phyloP scores from a whole-genome alignment of 2,888 invertebrate genomes.

The Leptura quadrifasciata region DNA sequence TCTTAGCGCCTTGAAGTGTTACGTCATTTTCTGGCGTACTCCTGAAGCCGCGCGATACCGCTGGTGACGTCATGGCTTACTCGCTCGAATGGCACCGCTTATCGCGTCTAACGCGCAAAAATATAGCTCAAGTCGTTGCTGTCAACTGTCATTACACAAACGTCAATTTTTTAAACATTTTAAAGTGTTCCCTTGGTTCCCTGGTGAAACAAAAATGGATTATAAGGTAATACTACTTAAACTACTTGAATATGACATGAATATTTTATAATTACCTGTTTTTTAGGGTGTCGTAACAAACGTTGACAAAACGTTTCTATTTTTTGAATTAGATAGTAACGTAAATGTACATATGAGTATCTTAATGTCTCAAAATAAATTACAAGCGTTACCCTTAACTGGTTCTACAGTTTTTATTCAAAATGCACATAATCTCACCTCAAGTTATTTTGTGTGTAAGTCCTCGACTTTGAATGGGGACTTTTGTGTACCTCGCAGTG shows the following conservation, averaged over 20 bases:
- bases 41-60: too few relatives aligned
- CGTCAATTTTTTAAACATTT: neutral
- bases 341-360: slow-evolving; percentile 42
- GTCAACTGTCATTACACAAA: neutral
- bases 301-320: slow-evolving; percentile 26
- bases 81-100: too few relatives aligned
- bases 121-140: too few relatives aligned
- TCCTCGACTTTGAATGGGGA: slow-evolving; percentile 16
- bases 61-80: too few relatives aligned
- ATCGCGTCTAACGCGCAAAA: too few relatives aligned
- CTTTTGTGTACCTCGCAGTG: neutral
- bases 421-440: slow-evolving; percentile 18
- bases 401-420: slow-evolving; percentile 26
- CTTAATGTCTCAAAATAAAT: slow-evolving; percentile 11
- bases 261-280: neutral
- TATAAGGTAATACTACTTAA: neutral
- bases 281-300: slow-evolving; percentile 43
- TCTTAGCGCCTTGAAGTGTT: too few relatives aligned
- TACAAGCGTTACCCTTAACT: slow-evolving; percentile 28
- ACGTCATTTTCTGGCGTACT: too few relatives aligned
- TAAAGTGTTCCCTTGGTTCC: neutral
- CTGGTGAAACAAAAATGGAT: neutral
- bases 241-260: too few relatives aligned
- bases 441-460: slow-evolving; percentile 23
- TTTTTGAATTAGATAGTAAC: slow-evolving; percentile 35